Percentiles rank a stretch among this genome's conserved stretches.
Conservation (phyloP, 2,888 invertebrate species). For the Eristalinus aeneus region DNA sequence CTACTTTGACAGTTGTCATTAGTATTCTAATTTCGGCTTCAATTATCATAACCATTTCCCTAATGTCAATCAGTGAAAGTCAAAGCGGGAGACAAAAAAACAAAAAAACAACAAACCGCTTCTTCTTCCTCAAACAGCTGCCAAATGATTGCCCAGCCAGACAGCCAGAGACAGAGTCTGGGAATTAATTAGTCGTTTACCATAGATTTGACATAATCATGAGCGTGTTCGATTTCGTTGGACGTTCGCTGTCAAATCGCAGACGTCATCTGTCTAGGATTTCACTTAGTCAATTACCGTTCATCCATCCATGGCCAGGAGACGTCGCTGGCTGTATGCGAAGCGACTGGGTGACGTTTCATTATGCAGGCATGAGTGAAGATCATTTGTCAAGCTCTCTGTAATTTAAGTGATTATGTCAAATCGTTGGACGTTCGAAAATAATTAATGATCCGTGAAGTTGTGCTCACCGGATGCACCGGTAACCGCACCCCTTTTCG, state of each 20-base stretch:
- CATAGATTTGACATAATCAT: not conserved
- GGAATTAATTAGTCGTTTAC: not conserved
- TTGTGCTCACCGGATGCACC: constrained; percentile 22
- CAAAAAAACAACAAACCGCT: not conserved
- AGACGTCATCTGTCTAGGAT: constrained; percentile 5
- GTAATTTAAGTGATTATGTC: not conserved
- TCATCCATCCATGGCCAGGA: not conserved
- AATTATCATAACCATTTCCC: constrained; percentile 15
- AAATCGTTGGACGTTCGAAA: constrained; percentile 3
- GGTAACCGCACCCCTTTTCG: constrained; percentile 32
- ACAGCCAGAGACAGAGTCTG: not conserved
- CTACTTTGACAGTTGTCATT: not conserved
- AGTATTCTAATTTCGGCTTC: constrained; percentile 3
- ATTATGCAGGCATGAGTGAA: not conserved
- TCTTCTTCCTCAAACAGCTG: not conserved
- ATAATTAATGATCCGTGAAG: constrained; percentile 23
- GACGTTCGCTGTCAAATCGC: not conserved
- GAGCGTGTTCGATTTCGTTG: not conserved
- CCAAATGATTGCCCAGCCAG: not conserved
- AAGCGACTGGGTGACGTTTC: not conserved
- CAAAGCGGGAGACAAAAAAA: not conserved
- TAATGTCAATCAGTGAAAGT: constrained; percentile 53
- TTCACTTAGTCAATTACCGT: constrained; percentile 8
- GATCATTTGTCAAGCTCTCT: not conserved
- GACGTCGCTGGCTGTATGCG: too few species aligned